A percentile compares a stretch with the other conserved stretches of the same genome.
These are phyloP conservation scores for Triplophysa dalaica DNA, from an alignment of 2,113 vertebrate genomes.

Conservation along the genomic window DNA sequence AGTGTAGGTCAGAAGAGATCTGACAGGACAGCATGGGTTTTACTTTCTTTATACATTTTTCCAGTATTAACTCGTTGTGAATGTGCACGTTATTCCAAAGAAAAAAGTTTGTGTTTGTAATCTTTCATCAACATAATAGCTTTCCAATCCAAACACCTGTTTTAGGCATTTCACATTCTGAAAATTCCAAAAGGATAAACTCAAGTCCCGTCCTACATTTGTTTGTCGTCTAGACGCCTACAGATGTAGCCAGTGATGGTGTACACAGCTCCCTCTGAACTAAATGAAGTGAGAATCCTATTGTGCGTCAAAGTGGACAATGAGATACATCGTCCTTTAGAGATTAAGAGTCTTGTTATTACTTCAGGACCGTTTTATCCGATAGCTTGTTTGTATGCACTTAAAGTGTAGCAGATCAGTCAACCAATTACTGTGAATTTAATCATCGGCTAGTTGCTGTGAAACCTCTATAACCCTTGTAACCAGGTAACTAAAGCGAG, in stretches of 20 bases:
- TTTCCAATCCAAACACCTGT: too few relatives aligned
- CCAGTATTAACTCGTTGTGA: too few relatives aligned
- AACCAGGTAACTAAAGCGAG: background rate
- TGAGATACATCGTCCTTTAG: slow-evolving; percentile 11
- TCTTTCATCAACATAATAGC: too few relatives aligned
- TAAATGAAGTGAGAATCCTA: background rate
- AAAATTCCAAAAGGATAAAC: background rate
- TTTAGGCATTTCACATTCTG: too few relatives aligned
- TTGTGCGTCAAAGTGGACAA: slow-evolving; percentile 2
- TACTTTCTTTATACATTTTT: too few relatives aligned
- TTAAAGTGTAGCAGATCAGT: slow-evolving; percentile 1
- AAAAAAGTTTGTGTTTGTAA: too few relatives aligned
- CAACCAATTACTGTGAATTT: slow-evolving; percentile 9
- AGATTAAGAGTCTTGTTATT: slow-evolving; percentile 34
- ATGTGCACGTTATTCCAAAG: too few relatives aligned
- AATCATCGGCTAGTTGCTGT: background rate
- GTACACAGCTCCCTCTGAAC: background rate
- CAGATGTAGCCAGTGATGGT: background rate
- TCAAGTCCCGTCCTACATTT: too few relatives aligned
- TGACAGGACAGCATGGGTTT: too few relatives aligned
- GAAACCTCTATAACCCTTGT: slow-evolving; percentile 14
- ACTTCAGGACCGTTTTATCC: slow-evolving; percentile 8
- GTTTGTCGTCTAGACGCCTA: background rate
- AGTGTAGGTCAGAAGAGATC: too few relatives aligned
- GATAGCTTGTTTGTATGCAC: slow-evolving; percentile 20